Evolutionary conservation across 1,140 invertebrate genomes (phyloP).

Genomic region (Sogatella furcifera): DNA sequence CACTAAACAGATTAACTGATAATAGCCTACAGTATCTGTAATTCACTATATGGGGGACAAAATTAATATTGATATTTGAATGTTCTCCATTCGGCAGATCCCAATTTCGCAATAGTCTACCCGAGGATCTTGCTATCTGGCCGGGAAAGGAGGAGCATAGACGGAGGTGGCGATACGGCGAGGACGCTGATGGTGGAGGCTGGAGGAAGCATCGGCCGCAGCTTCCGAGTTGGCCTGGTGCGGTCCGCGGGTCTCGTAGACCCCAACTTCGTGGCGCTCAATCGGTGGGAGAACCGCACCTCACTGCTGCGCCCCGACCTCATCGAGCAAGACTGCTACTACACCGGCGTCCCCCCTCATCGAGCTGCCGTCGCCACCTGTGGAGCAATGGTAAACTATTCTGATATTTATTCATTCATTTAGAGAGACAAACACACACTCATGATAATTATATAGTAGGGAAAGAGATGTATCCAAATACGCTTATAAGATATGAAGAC

Average conservation of each 20-base stretch:
- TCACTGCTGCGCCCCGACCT: slow-evolving; percentile 10
- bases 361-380: slow-evolving; percentile 23
- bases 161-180: no score
- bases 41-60: no score
- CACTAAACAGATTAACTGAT: no score
- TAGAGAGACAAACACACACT: no score
- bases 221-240: slow-evolving; percentile 14
- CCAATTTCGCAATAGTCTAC: neutral
- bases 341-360: slow-evolving; percentile 13
- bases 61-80: no score
- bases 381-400: slow-evolving; percentile 23
- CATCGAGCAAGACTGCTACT: slow-evolving; percentile 21
- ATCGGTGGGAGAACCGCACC: slow-evolving; percentile 10
- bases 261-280: slow-evolving; percentile 16
- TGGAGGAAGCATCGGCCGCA: neutral
- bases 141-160: neutral
- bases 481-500: no score
- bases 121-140: neutral
- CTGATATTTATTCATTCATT: neutral
- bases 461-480: no score
- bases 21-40: no score
- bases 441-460: no score
- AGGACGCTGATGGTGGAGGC: slow-evolving; percentile 5
- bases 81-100: neutral
- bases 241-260: slow-evolving; percentile 14